Percentiles rank a stretch among this genome's conserved stretches.
phyloP scores from a whole-genome alignment of 2,113 vertebrate genomes.

The Lethenteron camtschaticum region DNA sequence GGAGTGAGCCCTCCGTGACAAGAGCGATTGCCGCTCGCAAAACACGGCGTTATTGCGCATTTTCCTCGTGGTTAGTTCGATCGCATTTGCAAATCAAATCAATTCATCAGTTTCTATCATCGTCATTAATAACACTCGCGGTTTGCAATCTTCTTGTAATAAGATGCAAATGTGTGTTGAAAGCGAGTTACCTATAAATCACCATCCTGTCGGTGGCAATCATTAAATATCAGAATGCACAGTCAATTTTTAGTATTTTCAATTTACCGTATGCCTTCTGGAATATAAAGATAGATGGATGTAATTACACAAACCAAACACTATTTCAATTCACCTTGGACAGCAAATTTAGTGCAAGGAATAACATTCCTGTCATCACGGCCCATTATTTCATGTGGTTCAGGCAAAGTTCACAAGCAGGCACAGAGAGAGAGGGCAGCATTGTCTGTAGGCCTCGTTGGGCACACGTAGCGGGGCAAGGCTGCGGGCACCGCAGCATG shows the following conservation, averaged over 20 bases:
- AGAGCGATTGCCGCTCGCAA: slow-evolving; percentile 70
- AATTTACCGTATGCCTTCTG: slow-evolving; percentile 98
- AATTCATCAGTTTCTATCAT: slow-evolving; percentile 91
- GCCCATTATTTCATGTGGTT: slow-evolving; percentile 93
- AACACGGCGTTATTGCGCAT: slow-evolving; percentile 92
- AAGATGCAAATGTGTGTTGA: slow-evolving; percentile 97
- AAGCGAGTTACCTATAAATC: slow-evolving; percentile 98
- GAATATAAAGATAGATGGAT: slow-evolving; percentile 99
- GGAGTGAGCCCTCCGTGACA: slow-evolving; percentile 1
- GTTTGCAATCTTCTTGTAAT: slow-evolving; percentile 97
- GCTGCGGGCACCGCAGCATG: too few species aligned
- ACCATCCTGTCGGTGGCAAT: slow-evolving; percentile 84
- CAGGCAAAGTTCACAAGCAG: slow-evolving; percentile 99
- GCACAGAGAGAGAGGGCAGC: slow-evolving; percentile 14
- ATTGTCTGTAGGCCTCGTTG: too few species aligned
- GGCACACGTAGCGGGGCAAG: too few species aligned
- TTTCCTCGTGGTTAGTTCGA: slow-evolving; percentile 99
- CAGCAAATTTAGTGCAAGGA: slow-evolving; percentile 97
- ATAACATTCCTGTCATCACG: slow-evolving; percentile 88
- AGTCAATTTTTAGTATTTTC: slow-evolving; percentile 99
- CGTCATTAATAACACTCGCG: slow-evolving; percentile 79
- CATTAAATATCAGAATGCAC: slow-evolving; percentile 97
- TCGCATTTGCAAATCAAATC: slow-evolving; percentile 99
- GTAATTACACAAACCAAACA: slow-evolving; percentile 99
- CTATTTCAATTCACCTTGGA: slow-evolving; percentile 97